Conservation (phyloP, 2,113 vertebrate genomes). For the Rhinolophus ferrumequinum region DNA sequence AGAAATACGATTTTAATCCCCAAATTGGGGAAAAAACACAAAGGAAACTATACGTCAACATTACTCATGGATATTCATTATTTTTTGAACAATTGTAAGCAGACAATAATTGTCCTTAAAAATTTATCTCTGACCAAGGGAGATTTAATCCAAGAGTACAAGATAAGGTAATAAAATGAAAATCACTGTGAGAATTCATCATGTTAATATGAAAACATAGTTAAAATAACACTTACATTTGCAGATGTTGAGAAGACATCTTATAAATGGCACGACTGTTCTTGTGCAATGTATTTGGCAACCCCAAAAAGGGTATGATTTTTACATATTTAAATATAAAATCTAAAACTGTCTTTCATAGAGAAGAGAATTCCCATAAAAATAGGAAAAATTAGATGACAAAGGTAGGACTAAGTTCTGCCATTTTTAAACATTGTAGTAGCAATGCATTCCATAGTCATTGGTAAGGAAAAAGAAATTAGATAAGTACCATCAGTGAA, state of each 20-base stretch:
- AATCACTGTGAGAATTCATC: background rate
- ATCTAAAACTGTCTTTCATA: background rate
- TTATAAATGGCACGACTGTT: background rate
- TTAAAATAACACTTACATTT: background rate
- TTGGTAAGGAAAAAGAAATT: conserved; percentile 52
- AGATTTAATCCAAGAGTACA: background rate
- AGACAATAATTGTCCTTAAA: conserved; percentile 22
- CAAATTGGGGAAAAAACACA: background rate
- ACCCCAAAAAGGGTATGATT: background rate
- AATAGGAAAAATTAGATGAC: background rate
- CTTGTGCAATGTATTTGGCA: background rate
- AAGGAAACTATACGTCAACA: background rate
- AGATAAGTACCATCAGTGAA: conserved; percentile 1
- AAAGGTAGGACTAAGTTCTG: background rate
- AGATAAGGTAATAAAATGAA: conserved; percentile 23
- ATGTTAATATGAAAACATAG: background rate
- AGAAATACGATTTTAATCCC: background rate
- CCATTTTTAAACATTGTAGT: background rate
- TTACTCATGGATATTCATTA: conserved; percentile 31
- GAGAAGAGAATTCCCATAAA: conserved; percentile 40
- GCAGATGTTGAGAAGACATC: background rate
- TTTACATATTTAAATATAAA: conserved; percentile 30
- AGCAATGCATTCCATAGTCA: conserved; percentile 29
- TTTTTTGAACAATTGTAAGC: conserved; percentile 21
- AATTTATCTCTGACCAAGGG: background rate